Evolutionary conservation across 2,113 vertebrate species (phyloP).

Genomic region (Microcebus griseorufus): DNA sequence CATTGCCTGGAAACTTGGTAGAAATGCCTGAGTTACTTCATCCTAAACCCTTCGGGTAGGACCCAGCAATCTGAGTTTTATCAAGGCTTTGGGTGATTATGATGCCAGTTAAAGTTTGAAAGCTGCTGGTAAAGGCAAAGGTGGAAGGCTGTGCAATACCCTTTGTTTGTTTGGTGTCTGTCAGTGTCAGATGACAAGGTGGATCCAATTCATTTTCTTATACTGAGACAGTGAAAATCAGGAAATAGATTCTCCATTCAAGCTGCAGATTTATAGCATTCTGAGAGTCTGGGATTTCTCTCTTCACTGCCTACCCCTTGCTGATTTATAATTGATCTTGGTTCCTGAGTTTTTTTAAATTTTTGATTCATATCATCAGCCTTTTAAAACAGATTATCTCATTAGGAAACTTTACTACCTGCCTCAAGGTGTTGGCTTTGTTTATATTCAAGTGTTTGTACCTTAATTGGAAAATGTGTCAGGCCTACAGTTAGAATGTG

Average conservation of each 20-base stretch:
- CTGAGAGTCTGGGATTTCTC: background rate
- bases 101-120: background rate
- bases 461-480: slow-evolving; percentile 74
- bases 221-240: background rate
- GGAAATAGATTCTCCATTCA: background rate
- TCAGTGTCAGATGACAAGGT: background rate
- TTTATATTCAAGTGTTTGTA: slow-evolving; percentile 21
- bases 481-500: slow-evolving; percentile 53
- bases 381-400: slow-evolving; percentile 43
- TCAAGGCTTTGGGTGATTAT: background rate
- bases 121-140: background rate
- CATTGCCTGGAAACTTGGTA: background rate
- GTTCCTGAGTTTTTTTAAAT: background rate
- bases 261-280: background rate
- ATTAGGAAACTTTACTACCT: slow-evolving; percentile 10
- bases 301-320: background rate
- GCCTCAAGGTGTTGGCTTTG: background rate
- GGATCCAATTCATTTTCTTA: background rate
- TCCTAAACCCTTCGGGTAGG: background rate
- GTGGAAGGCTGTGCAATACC: background rate
- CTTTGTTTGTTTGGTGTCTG: background rate
- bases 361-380: slow-evolving; percentile 39
- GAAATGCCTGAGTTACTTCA: background rate
- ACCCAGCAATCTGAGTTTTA: background rate
- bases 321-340: slow-evolving; percentile 30